These are phyloP conservation scores for Ectropis grisescens DNA, from an alignment of 1,140 invertebrate genomes.

Conservation along the genomic window DNA sequence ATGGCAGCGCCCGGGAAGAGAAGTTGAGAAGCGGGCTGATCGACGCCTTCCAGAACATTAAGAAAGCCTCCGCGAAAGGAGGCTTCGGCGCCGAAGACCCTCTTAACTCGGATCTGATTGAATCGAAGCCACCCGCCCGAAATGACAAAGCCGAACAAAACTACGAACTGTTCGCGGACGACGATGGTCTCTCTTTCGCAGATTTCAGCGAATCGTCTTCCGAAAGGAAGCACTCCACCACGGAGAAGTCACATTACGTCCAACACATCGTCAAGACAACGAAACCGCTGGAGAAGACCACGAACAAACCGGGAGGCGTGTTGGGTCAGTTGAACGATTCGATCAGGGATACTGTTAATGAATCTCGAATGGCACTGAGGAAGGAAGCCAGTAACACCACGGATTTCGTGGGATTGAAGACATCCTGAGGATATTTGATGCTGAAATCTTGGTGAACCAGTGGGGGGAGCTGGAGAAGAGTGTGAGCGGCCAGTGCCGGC, in stretches of 20 bases:
- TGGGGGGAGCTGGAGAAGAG: constrained; percentile 51
- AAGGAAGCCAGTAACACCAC: constrained; percentile 30
- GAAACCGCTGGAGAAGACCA: constrained; percentile 25
- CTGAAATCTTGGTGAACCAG: constrained; percentile 56
- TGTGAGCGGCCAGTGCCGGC: constrained; percentile 63
- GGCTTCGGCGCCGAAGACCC: constrained; percentile 34
- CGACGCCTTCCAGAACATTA: constrained; percentile 61
- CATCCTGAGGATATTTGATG: constrained; percentile 68
- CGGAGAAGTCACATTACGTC: constrained; percentile 52
- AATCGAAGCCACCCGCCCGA: constrained; percentile 26
- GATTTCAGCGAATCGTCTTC: constrained; percentile 33
- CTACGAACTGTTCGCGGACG: constrained; percentile 51
- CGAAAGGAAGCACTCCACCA: constrained; percentile 28
- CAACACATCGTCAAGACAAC: constrained; percentile 53
- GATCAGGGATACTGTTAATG: constrained; percentile 38
- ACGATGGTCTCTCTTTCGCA: constrained; percentile 49
- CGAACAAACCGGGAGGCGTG: constrained; percentile 31
- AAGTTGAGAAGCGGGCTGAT: constrained; percentile 53
- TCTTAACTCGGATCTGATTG: constrained; percentile 35
- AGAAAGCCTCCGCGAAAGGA: constrained; percentile 50
- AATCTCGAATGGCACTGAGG: constrained; percentile 29
- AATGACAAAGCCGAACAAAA: constrained; percentile 30
- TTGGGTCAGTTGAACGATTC: constrained; percentile 35
- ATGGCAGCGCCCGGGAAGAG: constrained; percentile 32
- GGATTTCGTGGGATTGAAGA: constrained; percentile 64